These are phyloP conservation scores for Alsophila aescularia DNA, from an alignment of 2,888 invertebrate genomes.

Conservation along the genomic window DNA sequence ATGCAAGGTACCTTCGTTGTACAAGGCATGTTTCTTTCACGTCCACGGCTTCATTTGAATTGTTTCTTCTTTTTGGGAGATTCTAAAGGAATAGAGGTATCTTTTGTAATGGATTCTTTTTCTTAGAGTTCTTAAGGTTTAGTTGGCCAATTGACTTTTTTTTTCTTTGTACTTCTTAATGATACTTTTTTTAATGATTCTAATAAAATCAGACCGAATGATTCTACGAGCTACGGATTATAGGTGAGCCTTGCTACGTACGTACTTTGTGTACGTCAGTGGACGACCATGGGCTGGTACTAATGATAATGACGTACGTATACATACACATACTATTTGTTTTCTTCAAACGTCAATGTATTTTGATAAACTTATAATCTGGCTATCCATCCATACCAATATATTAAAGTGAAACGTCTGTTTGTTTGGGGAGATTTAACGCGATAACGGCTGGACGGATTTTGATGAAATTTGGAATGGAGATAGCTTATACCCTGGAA, in stretches of 20 bases:
- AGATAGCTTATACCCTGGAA: too few species aligned
- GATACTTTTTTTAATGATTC: too few species aligned
- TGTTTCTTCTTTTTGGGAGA: conserved; percentile 4
- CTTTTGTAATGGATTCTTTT: background rate
- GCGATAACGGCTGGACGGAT: too few species aligned
- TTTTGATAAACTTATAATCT: background rate
- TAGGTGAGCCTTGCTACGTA: background rate
- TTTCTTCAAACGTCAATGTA: conserved; percentile 7
- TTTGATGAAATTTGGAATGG: too few species aligned
- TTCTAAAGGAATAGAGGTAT: background rate
- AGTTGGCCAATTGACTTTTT: too few species aligned
- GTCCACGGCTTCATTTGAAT: conserved; percentile 21
- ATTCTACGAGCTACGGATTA: background rate
- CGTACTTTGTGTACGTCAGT: background rate
- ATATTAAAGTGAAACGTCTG: too few species aligned
- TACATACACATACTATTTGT: background rate
- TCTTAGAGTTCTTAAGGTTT: background rate
- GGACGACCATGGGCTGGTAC: conserved; percentile 10
- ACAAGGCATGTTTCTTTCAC: conserved; percentile 16
- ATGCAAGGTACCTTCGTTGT: conserved; percentile 14
- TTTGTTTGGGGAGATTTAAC: too few species aligned
- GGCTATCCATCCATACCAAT: too few species aligned
- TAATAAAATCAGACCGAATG: background rate
- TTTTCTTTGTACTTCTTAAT: too few species aligned
- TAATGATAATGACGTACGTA: conserved; percentile 1